These are phyloP conservation scores for Sapayoa aenigma DNA, from an alignment of 2,113 vertebrate species.

Conservation along the genomic window DNA sequence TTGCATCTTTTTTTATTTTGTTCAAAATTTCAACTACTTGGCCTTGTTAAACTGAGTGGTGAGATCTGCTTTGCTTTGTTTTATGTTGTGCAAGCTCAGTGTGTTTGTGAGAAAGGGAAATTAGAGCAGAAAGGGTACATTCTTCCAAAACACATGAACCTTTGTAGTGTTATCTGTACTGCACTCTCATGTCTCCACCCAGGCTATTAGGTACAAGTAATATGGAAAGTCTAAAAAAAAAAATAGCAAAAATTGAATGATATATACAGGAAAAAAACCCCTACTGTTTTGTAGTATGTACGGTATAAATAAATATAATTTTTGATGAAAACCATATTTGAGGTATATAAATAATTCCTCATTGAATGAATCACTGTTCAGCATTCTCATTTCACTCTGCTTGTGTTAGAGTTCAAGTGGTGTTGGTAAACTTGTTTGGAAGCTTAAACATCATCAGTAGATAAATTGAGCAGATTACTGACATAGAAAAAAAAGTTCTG, in stretches of 20 bases:
- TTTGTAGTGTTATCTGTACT: conserved; percentile 65
- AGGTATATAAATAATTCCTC: conserved; percentile 63
- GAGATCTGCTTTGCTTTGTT: conserved; percentile 71
- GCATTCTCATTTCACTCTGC: conserved; percentile 50
- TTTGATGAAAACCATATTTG: conserved; percentile 56
- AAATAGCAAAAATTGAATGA: neutral
- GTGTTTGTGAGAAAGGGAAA: conserved; percentile 75
- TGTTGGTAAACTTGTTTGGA: conserved; percentile 48
- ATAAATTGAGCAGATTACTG: conserved; percentile 40
- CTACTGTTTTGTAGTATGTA: conserved; percentile 38
- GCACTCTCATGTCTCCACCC: neutral
- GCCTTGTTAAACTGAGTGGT: conserved; percentile 66
- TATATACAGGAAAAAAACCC: conserved; percentile 4
- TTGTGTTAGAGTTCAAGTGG: conserved; percentile 46
- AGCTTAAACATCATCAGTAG: conserved; percentile 26
- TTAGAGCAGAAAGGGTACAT: conserved; percentile 74
- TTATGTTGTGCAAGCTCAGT: conserved; percentile 70
- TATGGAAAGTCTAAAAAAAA: conserved; percentile 9
- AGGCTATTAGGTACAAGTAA: neutral
- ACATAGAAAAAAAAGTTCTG: neutral
- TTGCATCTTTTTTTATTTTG: conserved; percentile 68
- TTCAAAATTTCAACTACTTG: conserved; percentile 70
- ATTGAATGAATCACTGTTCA: conserved; percentile 51
- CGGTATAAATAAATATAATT: conserved; percentile 63
- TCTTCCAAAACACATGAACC: conserved; percentile 67